Percentiles rank a stretch among this genome's conserved stretches.
Conservation (phyloP, 2,797 vertebrate genomes). For the Remorina albescens region DNA sequence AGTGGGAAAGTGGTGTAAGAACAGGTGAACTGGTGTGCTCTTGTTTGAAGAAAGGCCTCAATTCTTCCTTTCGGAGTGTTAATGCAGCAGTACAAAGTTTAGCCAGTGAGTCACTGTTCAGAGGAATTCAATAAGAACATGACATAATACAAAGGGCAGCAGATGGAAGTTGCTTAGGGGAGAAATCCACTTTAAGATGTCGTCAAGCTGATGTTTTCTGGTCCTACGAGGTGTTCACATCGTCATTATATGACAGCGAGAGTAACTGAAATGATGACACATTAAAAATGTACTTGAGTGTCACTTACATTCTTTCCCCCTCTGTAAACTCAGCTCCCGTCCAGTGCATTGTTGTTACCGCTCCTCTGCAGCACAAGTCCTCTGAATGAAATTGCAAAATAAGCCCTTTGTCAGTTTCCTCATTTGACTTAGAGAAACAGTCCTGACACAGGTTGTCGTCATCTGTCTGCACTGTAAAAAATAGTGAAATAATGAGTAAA, state of each 20-base stretch:
- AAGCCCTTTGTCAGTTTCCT: not conserved
- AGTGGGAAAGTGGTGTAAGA: not conserved
- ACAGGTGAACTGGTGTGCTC: not conserved
- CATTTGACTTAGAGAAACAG: not conserved
- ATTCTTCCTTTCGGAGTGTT: too few species aligned
- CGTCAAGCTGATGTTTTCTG: slow-evolving; percentile 4
- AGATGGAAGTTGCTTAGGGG: not conserved
- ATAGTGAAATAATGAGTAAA: not conserved
- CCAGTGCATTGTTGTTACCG: not conserved
- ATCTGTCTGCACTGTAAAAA: not conserved
- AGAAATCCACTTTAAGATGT: slow-evolving; percentile 3
- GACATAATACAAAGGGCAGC: slow-evolving; percentile 2
- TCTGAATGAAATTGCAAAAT: not conserved
- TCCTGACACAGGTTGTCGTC: not conserved
- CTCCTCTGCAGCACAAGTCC: slow-evolving; percentile 6
- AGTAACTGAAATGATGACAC: slow-evolving; percentile 10
- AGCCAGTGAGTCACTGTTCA: slow-evolving; percentile 2
- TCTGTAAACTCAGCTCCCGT: not conserved
- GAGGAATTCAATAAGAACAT: not conserved
- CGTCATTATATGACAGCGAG: not conserved
- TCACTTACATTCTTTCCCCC: not conserved
- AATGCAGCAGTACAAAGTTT: not conserved
- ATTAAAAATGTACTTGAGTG: not conserved
- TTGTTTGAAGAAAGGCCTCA: not conserved
- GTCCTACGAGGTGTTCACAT: slow-evolving; percentile 3